These are phyloP conservation scores for Rhingia campestris DNA, from an alignment of 2,888 invertebrate species.

Conservation along the genomic window DNA sequence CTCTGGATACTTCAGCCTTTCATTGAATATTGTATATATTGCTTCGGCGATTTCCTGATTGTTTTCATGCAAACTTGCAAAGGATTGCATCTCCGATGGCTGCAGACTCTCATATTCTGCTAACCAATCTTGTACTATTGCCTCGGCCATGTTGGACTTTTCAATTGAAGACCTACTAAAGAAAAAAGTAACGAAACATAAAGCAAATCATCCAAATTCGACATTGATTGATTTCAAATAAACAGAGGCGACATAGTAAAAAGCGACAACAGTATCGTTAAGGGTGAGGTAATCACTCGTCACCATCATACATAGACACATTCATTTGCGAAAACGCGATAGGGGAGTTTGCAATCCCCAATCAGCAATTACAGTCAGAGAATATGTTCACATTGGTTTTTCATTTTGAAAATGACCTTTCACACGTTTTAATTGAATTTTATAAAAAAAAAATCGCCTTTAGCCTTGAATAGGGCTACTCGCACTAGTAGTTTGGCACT, in stretches of 20 bases:
- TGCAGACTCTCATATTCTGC: slow-evolving; percentile 90
- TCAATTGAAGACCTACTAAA: slow-evolving; percentile 45
- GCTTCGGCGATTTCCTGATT: slow-evolving; percentile 93
- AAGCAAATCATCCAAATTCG: slow-evolving; percentile 9
- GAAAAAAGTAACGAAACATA: not conserved
- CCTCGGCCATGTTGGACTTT: slow-evolving; percentile 80
- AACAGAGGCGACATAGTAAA: slow-evolving; percentile 13
- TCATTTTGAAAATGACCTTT: slow-evolving; percentile 60
- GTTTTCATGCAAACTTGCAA: slow-evolving; percentile 90
- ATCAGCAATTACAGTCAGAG: not conserved
- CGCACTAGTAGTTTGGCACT: slow-evolving; percentile 28
- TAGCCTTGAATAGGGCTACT: slow-evolving; percentile 65
- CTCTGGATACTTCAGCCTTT: slow-evolving; percentile 85
- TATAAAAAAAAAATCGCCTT: slow-evolving; percentile 18
- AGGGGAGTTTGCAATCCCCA: not conserved
- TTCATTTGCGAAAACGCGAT: not conserved
- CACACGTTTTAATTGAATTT: slow-evolving; percentile 66
- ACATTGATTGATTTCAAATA: slow-evolving; percentile 6
- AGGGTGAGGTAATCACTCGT: slow-evolving; percentile 64
- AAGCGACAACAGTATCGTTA: slow-evolving; percentile 1
- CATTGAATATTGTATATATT: slow-evolving; percentile 90
- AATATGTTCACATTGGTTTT: slow-evolving; percentile 21
- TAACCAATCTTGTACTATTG: slow-evolving; percentile 91
- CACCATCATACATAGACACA: not conserved
- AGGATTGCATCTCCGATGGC: slow-evolving; percentile 89